These are phyloP conservation scores for Pammene fasciana DNA, from an alignment of 2,888 invertebrate genomes.

Conservation along the genomic window DNA sequence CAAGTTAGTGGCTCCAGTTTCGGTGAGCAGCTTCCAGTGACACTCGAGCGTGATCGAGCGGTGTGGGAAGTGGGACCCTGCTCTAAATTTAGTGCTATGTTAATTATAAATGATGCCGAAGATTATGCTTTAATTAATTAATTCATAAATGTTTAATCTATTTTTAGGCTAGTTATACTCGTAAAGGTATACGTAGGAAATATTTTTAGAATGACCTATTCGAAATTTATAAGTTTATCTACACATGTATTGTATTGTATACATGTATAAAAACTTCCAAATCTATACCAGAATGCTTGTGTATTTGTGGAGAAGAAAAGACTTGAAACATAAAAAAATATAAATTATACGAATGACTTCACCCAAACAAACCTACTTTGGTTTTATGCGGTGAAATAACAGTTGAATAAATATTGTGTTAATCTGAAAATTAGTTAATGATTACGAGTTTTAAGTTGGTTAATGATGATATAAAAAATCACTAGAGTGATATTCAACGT, in stretches of 20 bases:
- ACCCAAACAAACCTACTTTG: neutral
- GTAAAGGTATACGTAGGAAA: no score
- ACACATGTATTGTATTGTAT: no score
- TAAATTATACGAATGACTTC: neutral
- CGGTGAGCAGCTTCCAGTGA: slow-evolving; percentile 15
- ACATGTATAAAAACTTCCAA: no score
- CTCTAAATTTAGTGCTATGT: slow-evolving; percentile 8
- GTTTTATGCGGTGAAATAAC: neutral
- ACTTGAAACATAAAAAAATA: neutral
- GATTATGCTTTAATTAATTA: no score
- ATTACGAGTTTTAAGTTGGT: neutral
- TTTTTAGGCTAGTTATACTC: no score
- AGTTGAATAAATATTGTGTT: slow-evolving; percentile 1
- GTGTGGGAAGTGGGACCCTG: slow-evolving; percentile 2
- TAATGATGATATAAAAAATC: neutral
- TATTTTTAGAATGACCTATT: no score
- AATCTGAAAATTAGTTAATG: neutral
- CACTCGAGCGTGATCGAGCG: slow-evolving; percentile 18
- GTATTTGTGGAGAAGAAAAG: neutral
- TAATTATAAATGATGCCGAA: neutral
- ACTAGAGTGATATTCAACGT: neutral
- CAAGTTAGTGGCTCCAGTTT: slow-evolving; percentile 17
- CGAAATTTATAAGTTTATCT: no score
- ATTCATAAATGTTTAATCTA: no score
- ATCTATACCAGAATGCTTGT: neutral